Evolutionary conservation across 2,113 vertebrate species (phyloP).

Genomic region (Eretmochelys imbricata): DNA sequence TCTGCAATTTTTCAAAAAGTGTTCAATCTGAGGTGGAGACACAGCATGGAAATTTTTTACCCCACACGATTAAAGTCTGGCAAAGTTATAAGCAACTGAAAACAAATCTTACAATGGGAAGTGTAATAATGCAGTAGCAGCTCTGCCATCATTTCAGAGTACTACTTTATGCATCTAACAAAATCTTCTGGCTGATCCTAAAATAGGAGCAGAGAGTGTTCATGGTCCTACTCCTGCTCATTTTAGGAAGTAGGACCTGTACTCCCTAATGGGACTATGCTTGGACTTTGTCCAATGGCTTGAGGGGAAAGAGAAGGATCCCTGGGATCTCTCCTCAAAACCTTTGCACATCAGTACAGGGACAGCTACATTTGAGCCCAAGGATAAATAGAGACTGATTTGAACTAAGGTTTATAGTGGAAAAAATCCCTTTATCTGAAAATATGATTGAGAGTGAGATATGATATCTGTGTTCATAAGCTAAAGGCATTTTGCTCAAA

Average conservation of each 20-base stretch:
- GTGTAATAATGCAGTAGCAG: too few relatives aligned
- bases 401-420: not conserved
- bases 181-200: not conserved
- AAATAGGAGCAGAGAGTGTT: not conserved
- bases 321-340: not conserved
- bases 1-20: too few relatives aligned
- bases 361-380: not conserved
- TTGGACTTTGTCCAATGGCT: not conserved
- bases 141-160: not conserved
- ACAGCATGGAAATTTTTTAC: too few relatives aligned
- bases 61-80: too few relatives aligned
- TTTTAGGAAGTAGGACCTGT: not conserved
- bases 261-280: not conserved
- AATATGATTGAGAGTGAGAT: not conserved
- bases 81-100: too few relatives aligned
- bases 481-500: not conserved
- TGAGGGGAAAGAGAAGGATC: not conserved
- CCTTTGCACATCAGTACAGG: not conserved
- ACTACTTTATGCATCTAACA: not conserved
- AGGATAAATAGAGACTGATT: not conserved
- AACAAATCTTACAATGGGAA: too few relatives aligned
- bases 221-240: fast-evolving
- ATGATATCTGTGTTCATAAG: not conserved
- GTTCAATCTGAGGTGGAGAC: too few relatives aligned
- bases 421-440: not conserved